A percentile compares a stretch with the other conserved stretches of the same genome.
phyloP scores from a whole-genome alignment of 2,888 invertebrate genomes.

The Tachina fera region DNA sequence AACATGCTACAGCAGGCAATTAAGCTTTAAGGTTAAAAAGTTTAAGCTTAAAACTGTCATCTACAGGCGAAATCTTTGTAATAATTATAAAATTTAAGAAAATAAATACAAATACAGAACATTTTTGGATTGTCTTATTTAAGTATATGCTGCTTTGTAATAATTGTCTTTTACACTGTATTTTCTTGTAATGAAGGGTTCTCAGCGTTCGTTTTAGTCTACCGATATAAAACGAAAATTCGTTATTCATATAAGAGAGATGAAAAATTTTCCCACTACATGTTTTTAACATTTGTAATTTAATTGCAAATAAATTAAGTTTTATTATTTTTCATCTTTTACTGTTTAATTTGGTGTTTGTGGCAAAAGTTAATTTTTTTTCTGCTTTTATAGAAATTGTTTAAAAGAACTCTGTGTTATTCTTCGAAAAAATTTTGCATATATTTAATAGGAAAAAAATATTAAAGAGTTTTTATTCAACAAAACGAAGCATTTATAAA shows the following conservation, averaged over 20 bases:
- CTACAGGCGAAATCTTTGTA: background rate
- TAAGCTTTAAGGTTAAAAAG: background rate
- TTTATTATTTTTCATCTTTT: too few relatives aligned
- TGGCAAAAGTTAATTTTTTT: too few relatives aligned
- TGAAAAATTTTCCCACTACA: slow-evolving; percentile 3
- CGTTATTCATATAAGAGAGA: background rate
- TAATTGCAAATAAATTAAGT: too few relatives aligned
- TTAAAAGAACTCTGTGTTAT: too few relatives aligned
- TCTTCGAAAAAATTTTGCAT: too few relatives aligned
- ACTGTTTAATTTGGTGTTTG: too few relatives aligned
- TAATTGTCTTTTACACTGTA: background rate
- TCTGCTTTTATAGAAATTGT: too few relatives aligned
- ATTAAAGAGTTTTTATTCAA: too few relatives aligned
- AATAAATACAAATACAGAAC: background rate
- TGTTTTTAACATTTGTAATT: too few relatives aligned
- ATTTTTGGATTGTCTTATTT: background rate
- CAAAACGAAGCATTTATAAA: too few relatives aligned
- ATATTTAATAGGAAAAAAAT: too few relatives aligned
- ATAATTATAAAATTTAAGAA: background rate
- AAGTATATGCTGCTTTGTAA: background rate
- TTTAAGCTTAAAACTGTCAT: background rate
- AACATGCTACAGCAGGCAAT: background rate
- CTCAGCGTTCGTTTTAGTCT: background rate
- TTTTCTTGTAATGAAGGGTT: background rate
- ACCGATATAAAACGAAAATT: background rate